Evolutionary conservation across 2,113 vertebrate genomes (phyloP).

Genomic region (Coptodon rendalli): DNA sequence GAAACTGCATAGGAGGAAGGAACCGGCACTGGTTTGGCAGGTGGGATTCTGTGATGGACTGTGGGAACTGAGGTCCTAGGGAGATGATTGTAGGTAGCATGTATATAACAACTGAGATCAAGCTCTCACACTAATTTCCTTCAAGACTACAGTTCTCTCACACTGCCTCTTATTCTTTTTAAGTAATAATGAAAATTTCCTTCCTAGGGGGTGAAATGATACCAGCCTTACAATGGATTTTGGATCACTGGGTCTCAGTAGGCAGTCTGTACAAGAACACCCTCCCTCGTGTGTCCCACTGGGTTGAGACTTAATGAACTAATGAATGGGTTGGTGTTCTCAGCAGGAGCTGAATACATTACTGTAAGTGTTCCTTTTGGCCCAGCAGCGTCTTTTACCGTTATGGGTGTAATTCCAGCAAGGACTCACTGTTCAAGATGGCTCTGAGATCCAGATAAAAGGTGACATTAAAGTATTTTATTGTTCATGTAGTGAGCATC

Average conservation of each 20-base stretch:
- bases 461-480: not conserved
- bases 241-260: not conserved
- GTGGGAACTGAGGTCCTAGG: not conserved
- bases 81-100: not conserved
- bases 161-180: not conserved
- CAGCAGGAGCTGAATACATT: constrained; percentile 1
- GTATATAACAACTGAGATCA: not conserved
- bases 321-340: constrained; percentile 21
- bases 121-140: not conserved
- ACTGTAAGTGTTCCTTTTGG: constrained; percentile 4
- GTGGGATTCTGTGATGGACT: not conserved
- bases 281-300: not conserved
- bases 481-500: not conserved
- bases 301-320: constrained; percentile 12
- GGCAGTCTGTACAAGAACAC: not conserved
- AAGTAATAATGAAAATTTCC: not conserved
- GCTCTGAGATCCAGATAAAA: not conserved
- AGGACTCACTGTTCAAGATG: not conserved
- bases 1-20: not conserved
- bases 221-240: not conserved
- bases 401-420: constrained; percentile 1
- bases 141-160: not conserved
- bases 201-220: not conserved
- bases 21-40: not conserved
- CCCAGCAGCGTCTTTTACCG: not conserved